Evolutionary conservation across 2,888 invertebrate species (phyloP).

Genomic region (Drosophila subsilvestris): DNA sequence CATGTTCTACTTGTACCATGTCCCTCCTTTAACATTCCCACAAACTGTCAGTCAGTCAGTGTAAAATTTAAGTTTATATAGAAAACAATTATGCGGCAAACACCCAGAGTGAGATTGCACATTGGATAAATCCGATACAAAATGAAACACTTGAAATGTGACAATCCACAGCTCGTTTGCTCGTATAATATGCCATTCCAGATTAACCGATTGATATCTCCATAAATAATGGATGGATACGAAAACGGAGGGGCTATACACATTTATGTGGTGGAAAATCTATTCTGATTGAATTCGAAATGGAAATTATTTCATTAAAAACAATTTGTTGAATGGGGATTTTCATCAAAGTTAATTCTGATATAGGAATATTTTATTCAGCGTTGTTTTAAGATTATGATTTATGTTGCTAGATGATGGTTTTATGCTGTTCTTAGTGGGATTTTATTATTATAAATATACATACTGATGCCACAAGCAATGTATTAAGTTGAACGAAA

Average conservation of each 20-base stretch:
- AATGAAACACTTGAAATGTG: conserved; percentile 29
- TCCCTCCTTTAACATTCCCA: conserved; percentile 5
- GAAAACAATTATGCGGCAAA: conserved; percentile 41
- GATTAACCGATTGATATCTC: conserved; percentile 37
- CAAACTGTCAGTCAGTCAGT: conserved; percentile 29
- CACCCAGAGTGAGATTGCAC: conserved; percentile 12
- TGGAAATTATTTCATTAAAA: background rate
- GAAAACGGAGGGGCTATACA: background rate
- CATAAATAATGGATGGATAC: conserved; percentile 30
- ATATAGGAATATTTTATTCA: background rate
- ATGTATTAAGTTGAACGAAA: background rate
- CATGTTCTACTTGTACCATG: conserved; percentile 8
- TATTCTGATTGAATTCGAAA: background rate
- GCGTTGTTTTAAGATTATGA: background rate
- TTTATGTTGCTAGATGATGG: background rate
- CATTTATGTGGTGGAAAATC: background rate
- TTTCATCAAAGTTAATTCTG: background rate
- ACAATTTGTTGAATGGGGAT: background rate
- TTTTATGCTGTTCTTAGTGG: too few species aligned
- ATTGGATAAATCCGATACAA: conserved; percentile 27
- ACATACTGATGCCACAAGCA: too few species aligned
- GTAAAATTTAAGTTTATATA: conserved; percentile 41
- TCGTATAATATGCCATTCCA: conserved; percentile 38
- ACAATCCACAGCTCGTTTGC: conserved; percentile 49
- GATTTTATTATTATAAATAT: too few species aligned